Evolutionary conservation across 2,888 invertebrate species (phyloP), one percentile per base, ranked within the genome.

Genomic region (Hermaeophaga mercurialis): DNA sequence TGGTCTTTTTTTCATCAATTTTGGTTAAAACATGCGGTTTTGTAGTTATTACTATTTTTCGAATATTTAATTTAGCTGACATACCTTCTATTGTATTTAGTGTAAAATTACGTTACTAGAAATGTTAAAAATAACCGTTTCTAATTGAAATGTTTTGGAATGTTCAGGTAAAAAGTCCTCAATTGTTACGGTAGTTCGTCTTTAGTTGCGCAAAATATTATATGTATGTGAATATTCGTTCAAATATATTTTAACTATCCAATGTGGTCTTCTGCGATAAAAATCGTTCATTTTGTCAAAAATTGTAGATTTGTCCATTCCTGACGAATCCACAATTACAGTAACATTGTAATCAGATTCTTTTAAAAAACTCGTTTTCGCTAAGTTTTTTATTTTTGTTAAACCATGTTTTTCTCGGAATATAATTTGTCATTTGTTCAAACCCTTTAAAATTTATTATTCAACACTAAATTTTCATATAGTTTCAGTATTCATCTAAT

Each of bases 1-100:
- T 3, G n/a, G n/a, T n/a, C n/a, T n/a, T n/a, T n/a, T n/a, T n/a
- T n/a, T n/a, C n/a, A n/a, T n/a, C n/a, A n/a, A n/a, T n/a, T n/a
- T n/a, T n/a, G n/a, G n/a, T n/a, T n/a, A n/a, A n/a, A n/a, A n/a
- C n/a, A 11, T 55, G 55, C 5, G 48, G 26, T 43, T 49, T 36
- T 14, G 44, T 39, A 8, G 56, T 50, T 6, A 56, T 22, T 4
- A 56, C 33, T 1, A 56, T 31, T 38, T 38, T 56, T 17, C 5
- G 17, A 19, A 56, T 39, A n/a, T 56, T 56, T 0, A n/a, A n/a
- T 1, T 11, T 22, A 17, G 18, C n/a, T 6, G 28, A 18, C 0
- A 22, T 41, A 1, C 50, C 56, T 15, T 56, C 56, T 5, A 50
- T 17, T 11, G 45, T 45, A 33, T 56, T 50, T 19, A 52, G 15